Conservation (phyloP, 2,888 invertebrate species). For the Coenonympha glycerion region DNA sequence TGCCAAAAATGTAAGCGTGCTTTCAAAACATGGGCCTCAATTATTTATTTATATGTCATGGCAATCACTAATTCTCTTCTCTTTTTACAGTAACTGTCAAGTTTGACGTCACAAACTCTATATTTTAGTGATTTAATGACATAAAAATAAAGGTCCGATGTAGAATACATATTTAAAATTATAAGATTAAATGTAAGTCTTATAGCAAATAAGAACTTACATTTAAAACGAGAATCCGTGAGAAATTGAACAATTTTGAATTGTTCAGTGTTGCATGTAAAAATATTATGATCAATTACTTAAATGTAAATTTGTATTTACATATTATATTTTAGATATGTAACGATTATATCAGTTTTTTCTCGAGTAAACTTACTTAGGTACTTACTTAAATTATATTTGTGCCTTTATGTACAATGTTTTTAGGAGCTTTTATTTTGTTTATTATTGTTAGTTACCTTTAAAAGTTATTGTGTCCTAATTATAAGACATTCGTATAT, state of each 20-base stretch:
- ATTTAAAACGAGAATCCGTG: constrained; percentile 14
- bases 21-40: constrained; percentile 37
- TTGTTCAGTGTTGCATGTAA: constrained; percentile 19
- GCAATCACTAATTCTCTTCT: too few species aligned
- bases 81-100: too few species aligned
- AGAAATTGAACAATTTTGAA: constrained; percentile 28
- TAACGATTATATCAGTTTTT: constrained; percentile 19
- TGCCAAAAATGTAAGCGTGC: constrained; percentile 62
- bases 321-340: constrained; percentile 24
- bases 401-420: constrained; percentile 51
- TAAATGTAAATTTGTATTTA: constrained; percentile 26
- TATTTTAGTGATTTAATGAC: neutral
- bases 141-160: constrained; percentile 43
- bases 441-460: constrained; percentile 25
- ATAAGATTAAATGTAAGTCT: constrained; percentile 22
- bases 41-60: neutral
- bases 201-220: constrained; percentile 8
- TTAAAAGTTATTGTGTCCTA: constrained; percentile 4
- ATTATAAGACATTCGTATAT: neutral
- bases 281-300: constrained; percentile 24
- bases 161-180: constrained; percentile 28
- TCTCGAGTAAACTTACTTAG: constrained; percentile 29
- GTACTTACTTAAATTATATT: constrained; percentile 56
- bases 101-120: neutral
- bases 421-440: constrained; percentile 12